Conservation (phyloP, 2,888 invertebrate species). For the Euplagia quadripunctaria region DNA sequence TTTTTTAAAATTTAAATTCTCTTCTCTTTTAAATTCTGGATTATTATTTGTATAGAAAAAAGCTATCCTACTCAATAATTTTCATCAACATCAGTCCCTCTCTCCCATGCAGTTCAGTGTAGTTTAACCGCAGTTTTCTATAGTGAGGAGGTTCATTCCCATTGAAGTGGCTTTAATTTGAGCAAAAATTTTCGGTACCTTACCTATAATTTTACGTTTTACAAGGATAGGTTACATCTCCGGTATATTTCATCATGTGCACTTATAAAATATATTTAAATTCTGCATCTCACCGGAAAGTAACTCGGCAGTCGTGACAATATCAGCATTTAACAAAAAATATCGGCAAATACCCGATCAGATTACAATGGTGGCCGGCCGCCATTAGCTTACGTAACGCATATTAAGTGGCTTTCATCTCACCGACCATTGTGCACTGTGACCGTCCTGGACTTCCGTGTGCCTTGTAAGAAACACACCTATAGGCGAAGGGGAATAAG, state of each 20-base stretch:
- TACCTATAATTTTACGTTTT: no score
- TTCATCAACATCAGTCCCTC: no score
- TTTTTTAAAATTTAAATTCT: no score
- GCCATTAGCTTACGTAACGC: conserved; percentile 79
- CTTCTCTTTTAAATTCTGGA: no score
- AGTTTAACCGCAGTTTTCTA: no score
- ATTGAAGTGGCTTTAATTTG: no score
- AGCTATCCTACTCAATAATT: no score
- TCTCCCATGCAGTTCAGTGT: no score
- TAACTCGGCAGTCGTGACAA: conserved; percentile 12
- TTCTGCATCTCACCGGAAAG: not conserved
- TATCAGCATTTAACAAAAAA: conserved; percentile 30
- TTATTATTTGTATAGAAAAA: no score
- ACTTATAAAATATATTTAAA: not conserved
- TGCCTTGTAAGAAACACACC: conserved; percentile 52
- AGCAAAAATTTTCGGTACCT: no score
- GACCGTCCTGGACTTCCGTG: conserved; percentile 73
- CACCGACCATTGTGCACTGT: conserved; percentile 78
- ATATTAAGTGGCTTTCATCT: conserved; percentile 84
- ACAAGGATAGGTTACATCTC: not conserved
- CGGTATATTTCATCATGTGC: not conserved
- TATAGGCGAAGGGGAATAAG: conserved; percentile 22
- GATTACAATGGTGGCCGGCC: conserved; percentile 66
- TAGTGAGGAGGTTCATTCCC: no score
- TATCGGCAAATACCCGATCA: conserved; percentile 49